A percentile compares a stretch with the other conserved stretches of the same genome.
Conservation (phyloP, 1,140 invertebrate genomes). For the Drosophila ogumai region DNA sequence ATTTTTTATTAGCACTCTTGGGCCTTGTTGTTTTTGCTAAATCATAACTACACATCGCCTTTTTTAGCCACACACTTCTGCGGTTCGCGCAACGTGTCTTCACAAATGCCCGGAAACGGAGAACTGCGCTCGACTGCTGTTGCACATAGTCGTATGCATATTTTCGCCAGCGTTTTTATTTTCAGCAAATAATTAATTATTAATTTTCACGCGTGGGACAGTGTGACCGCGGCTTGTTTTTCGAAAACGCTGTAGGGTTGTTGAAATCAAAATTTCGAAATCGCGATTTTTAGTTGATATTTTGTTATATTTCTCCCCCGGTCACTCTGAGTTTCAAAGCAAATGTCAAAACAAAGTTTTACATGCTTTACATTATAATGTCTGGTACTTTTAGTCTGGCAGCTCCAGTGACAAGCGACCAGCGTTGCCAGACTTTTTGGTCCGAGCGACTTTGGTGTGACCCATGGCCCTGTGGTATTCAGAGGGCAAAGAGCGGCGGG, state of each 20-base stretch:
- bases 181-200: slow-evolving; percentile 70
- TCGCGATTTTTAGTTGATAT: no score
- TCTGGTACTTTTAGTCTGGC: no score
- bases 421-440: no score
- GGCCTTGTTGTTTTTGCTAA: slow-evolving; percentile 76
- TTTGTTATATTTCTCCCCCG: no score
- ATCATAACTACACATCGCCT: slow-evolving; percentile 73
- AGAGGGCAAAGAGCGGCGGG: background rate
- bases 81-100: slow-evolving; percentile 59
- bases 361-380: no score
- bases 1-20: slow-evolving; percentile 68
- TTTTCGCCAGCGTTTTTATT: slow-evolving; percentile 51
- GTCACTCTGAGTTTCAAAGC: no score
- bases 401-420: no score
- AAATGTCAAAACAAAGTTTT: no score
- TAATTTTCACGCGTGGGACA: slow-evolving; percentile 63
- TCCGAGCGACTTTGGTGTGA: no score
- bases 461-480: background rate
- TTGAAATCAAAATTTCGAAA: no score
- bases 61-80: slow-evolving; percentile 69
- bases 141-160: slow-evolving; percentile 54
- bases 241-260: slow-evolving; percentile 15
- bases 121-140: slow-evolving; percentile 48
- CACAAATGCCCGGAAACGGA: slow-evolving; percentile 26
- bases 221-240: slow-evolving; percentile 35